Evolutionary conservation across 2,888 invertebrate species (phyloP), one percentile per base, ranked within the genome.

Genomic region (Caenorhabditis zanzibari): DNA sequence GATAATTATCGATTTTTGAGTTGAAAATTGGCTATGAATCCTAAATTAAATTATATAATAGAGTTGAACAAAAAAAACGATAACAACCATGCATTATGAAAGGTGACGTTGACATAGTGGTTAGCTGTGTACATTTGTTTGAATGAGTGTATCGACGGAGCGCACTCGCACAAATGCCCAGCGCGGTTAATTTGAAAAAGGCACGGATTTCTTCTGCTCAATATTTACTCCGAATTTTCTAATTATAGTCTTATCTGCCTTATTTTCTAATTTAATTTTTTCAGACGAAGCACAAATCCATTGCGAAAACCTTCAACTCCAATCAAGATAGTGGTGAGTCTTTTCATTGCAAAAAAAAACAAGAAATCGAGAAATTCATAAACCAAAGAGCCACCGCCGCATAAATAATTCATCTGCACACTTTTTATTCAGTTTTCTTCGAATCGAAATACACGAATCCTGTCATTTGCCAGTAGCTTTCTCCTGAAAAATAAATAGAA

Each of bases 41-140:
- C n/a, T 41, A 22, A 52, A 38, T 54, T n/a, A 56, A 26, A 26
- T n/a, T n/a, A n/a, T 54, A 12, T 9, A 58, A 47, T 66, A 24
- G 19, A 32, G 64, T 35, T 14, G 19, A 26, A 10, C 12, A 73
- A 52, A 49, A 61, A 66, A 59, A 47, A 44, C 58, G 68, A 76
- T 68, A 59, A 76, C 59, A 76, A 38, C 28, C 26, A n/a, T 54
- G 59, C 44, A 69, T 71, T n/a, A n/a, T 54, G 63, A 77, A 44
- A 69, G 71, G 47, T 79, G 79, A 79, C 79, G 79, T 79, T 79
- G 79, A 71, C 79, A 71, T 54, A 71, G 76, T 66, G 64, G 35
- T 64, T 28, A 44, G 22, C 54, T 77, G 79, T 79, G 63, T 77
- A 61, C 47, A 68, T 71, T 76, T 26, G 63, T 79, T 79, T 79